Evolutionary conservation across 2,888 invertebrate species (phyloP), one percentile per base, ranked within the genome.

Genomic region (Xylota segnis): DNA sequence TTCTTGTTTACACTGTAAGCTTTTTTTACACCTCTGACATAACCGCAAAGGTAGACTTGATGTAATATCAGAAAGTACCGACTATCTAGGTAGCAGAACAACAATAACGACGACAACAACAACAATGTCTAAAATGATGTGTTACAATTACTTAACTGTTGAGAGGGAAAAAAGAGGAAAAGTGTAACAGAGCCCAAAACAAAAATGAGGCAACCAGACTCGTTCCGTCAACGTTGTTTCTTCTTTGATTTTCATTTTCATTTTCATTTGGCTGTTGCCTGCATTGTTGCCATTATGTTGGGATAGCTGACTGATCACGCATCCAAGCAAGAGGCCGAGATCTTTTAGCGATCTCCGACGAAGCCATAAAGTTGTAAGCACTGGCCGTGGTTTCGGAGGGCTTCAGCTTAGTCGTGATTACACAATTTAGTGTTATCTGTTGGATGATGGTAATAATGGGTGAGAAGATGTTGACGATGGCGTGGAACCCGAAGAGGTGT

Each of bases 151-250:
- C 83, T 83, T 83, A 83, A 83, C 75, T 27, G 29, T 40, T 9
- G 56, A 75, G 45, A 63, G 7, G 2, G n/a, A n/a, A 61, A 65
- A 40, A 45, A 71, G 16, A 63, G 27, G 43, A 75, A 76, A 84
- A 84, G 75, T 84, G 84, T 84, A 84, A 84, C 84, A 54, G 75
- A 84, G 84, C 70, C 78, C 66, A 63, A 83, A 77, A 74, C 52
- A 50, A 61, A 74, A 68, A 50, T 72, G 78, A 74, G 56, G 66
- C 83, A 78, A 68, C 54, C 9, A 61, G 56, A 70, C 56, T 63
- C 70, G 82, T 74, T 70, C 78, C 83, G 68, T 74, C 83, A 63
- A 74, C 77, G 45, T 77, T 40, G 65, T 52, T 70, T 32, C 70
- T 76, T 82, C 82, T 76, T 65, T 72, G 5, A 59, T 58, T 72